A percentile compares a stretch with the other conserved stretches of the same genome.
Conservation (phyloP, 2,113 vertebrate species). For the Psittacula cyanocephala region DNA sequence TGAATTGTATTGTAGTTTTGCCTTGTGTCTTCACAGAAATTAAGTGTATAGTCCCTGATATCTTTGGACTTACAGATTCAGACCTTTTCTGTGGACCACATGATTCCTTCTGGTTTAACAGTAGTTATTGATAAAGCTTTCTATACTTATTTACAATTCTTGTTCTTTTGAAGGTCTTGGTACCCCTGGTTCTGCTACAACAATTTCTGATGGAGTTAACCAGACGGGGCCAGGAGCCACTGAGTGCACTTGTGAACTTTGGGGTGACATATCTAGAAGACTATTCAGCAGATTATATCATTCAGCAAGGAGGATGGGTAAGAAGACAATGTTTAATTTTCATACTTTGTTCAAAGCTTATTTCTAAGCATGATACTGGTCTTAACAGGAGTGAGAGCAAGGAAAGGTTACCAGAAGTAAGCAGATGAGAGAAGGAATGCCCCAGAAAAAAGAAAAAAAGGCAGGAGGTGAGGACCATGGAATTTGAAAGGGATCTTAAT, state of each 20-base stretch:
- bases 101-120: background rate
- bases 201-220: slow-evolving; percentile 79
- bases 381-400: background rate
- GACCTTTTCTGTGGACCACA: background rate
- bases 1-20: background rate
- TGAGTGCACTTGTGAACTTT: slow-evolving; percentile 78
- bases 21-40: background rate
- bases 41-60: background rate
- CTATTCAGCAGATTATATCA: slow-evolving; percentile 81
- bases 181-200: slow-evolving; percentile 88
- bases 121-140: background rate
- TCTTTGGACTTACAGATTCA: background rate
- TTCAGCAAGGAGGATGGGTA: slow-evolving; percentile 96
- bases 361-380: background rate
- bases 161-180: slow-evolving; percentile 80
- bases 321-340: slow-evolving; percentile 38
- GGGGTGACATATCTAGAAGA: slow-evolving; percentile 89
- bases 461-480: background rate
- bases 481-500: background rate
- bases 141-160: background rate
- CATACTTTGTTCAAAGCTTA: background rate
- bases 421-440: background rate
- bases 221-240: slow-evolving; percentile 73
- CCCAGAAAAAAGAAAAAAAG: background rate
- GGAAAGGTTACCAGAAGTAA: background rate